Percentiles rank a stretch among this genome's conserved stretches.
These are phyloP conservation scores for Mechanitis mazaeus DNA, from an alignment of 2,888 invertebrate genomes.

Conservation along the genomic window DNA sequence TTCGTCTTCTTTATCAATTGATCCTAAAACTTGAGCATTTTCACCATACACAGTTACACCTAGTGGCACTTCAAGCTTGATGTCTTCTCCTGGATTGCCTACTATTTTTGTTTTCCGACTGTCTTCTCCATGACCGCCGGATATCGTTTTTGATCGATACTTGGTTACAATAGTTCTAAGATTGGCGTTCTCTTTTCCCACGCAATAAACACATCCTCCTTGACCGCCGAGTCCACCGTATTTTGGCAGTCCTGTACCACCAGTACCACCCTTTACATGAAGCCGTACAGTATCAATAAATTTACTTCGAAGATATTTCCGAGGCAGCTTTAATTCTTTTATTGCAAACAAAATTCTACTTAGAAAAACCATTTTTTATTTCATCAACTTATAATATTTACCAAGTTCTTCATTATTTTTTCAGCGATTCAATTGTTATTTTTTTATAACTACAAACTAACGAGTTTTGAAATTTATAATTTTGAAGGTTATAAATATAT, in stretches of 20 bases:
- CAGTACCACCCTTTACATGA: conserved; percentile 88
- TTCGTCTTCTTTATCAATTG: conserved; percentile 82
- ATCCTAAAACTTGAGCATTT: conserved; percentile 80
- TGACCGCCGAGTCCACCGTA: conserved; percentile 94
- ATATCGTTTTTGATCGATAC: conserved; percentile 76
- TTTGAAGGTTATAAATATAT: too few relatives aligned
- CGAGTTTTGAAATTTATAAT: too few relatives aligned
- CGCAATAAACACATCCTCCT: conserved; percentile 89
- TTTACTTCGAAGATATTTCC: conserved; percentile 71
- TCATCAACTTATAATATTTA: too few relatives aligned
- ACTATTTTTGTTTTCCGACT: conserved; percentile 85
- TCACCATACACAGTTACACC: conserved; percentile 87
- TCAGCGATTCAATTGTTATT: too few relatives aligned
- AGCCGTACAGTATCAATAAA: conserved; percentile 90
- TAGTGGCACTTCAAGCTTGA: conserved; percentile 85
- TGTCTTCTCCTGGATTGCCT: conserved; percentile 84
- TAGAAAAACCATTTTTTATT: conserved; percentile 66
- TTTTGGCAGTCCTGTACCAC: conserved; percentile 82
- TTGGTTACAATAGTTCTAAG: conserved; percentile 70
- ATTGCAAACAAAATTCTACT: conserved; percentile 56
- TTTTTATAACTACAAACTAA: too few relatives aligned
- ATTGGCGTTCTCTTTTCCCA: conserved; percentile 79
- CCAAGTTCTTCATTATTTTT: too few relatives aligned
- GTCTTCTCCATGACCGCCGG: conserved; percentile 84
- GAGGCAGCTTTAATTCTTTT: conserved; percentile 65